Conservation (phyloP, 2,113 vertebrate species). For the Dipodomys spectabilis region DNA sequence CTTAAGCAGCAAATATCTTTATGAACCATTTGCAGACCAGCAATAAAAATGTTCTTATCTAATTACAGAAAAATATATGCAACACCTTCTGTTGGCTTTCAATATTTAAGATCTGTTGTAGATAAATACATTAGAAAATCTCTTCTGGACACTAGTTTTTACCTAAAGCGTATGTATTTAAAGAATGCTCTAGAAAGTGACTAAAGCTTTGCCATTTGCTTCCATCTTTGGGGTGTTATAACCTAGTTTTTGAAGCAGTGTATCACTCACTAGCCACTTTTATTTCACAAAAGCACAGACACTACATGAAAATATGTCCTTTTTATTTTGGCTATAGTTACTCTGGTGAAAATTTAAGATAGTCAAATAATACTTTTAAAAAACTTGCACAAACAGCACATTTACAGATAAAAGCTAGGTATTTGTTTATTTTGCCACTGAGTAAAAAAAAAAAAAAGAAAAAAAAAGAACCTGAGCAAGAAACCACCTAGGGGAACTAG, state of each 20-base stretch:
- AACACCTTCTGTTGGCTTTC: constrained; percentile 68
- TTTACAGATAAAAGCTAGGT: neutral
- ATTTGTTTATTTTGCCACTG: neutral
- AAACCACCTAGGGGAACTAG: neutral
- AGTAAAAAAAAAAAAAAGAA: constrained; percentile 14
- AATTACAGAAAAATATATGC: constrained; percentile 75
- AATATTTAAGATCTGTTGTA: constrained; percentile 73
- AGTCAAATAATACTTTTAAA: neutral
- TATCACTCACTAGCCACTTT: constrained; percentile 8
- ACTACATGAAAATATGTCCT: constrained; percentile 14
- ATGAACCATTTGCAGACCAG: constrained; percentile 48
- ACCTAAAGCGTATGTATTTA: constrained; percentile 37
- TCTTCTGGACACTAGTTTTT: constrained; percentile 61
- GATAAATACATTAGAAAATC: constrained; percentile 68
- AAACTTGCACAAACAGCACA: neutral
- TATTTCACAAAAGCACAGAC: neutral
- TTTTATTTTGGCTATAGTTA: constrained; percentile 9
- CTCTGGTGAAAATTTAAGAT: neutral
- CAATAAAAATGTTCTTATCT: constrained; percentile 58
- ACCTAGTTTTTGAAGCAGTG: constrained; percentile 59
- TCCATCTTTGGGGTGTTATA: constrained; percentile 23
- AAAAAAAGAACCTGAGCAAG: neutral
- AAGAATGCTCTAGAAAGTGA: constrained; percentile 58
- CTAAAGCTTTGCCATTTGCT: constrained; percentile 13
- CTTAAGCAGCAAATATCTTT: constrained; percentile 56